phyloP scores from a whole-genome alignment of 2,113 vertebrate species.

The Ctenomys sociabilis region DNA sequence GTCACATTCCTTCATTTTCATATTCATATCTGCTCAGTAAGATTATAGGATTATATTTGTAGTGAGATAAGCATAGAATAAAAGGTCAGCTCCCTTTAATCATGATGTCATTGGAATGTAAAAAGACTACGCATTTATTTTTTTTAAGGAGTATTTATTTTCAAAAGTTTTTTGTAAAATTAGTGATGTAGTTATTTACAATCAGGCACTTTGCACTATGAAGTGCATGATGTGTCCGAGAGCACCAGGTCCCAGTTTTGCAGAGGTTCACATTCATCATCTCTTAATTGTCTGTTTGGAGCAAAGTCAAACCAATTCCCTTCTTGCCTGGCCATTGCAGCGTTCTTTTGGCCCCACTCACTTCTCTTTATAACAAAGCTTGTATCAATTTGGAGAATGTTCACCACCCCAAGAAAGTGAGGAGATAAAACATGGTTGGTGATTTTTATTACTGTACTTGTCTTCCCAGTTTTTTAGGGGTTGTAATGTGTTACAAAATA shows the following conservation, averaged over 20 bases:
- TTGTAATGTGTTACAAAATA: not conserved
- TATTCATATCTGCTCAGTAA: not conserved
- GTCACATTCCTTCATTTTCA: not conserved
- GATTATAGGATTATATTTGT: not conserved
- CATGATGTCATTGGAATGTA: not conserved
- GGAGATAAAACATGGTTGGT: constrained; percentile 45
- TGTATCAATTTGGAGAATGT: constrained; percentile 58
- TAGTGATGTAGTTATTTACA: constrained; percentile 83
- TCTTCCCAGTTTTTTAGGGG: not conserved
- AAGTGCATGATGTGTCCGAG: constrained; percentile 75
- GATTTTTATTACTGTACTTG: constrained; percentile 35
- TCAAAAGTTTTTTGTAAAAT: constrained; percentile 61
- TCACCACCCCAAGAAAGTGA: not conserved
- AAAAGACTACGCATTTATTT: no score
- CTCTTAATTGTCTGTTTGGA: constrained; percentile 86
- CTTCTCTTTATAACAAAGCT: constrained; percentile 63
- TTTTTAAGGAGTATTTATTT: constrained; percentile 71
- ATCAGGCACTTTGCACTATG: constrained; percentile 81
- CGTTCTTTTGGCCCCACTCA: constrained; percentile 67
- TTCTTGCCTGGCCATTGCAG: constrained; percentile 80
- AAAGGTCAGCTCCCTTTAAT: constrained; percentile 7
- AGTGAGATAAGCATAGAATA: not conserved
- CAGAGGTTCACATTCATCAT: constrained; percentile 84
- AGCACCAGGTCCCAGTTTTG: constrained; percentile 79
- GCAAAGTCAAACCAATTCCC: constrained; percentile 85